phyloP scores from a whole-genome alignment of 2,113 vertebrate genomes.

The Sterrhoptilus dennistouni region DNA sequence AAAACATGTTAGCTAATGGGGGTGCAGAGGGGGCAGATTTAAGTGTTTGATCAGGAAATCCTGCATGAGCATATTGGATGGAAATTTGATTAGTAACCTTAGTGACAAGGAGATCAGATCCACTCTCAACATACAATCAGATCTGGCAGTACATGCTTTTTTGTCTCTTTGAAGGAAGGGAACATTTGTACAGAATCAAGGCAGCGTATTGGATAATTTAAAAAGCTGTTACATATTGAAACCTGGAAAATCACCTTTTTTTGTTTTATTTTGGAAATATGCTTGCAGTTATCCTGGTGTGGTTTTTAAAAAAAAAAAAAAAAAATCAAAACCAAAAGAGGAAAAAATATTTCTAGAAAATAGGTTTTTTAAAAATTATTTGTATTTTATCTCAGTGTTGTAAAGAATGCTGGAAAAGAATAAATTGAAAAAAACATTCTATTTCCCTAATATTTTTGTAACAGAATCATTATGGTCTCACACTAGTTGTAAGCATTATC shows the following conservation, averaged over 20 bases:
- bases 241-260: constrained; percentile 75
- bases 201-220: constrained; percentile 72
- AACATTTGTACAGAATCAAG: constrained; percentile 84
- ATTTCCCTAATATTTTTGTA: neutral
- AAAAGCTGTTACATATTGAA: constrained; percentile 78
- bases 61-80: constrained; percentile 85
- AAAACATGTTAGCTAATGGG: constrained; percentile 95
- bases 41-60: constrained; percentile 92
- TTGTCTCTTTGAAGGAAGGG: constrained; percentile 81
- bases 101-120: constrained; percentile 89
- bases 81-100: constrained; percentile 96
- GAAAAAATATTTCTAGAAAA: neutral
- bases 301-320: neutral
- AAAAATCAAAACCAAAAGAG: neutral
- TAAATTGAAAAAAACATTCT: neutral
- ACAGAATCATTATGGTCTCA: neutral
- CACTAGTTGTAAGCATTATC: neutral
- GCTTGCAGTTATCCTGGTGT: constrained; percentile 74
- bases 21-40: constrained; percentile 79
- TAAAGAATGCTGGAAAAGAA: neutral
- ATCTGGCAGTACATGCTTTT: constrained; percentile 85
- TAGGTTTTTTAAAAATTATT: neutral
- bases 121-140: constrained; percentile 81
- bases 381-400: neutral
- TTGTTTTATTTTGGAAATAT: constrained; percentile 75